These are phyloP conservation scores for Drosophila paracracens DNA, from an alignment of 2,888 invertebrate species.

Conservation along the genomic window DNA sequence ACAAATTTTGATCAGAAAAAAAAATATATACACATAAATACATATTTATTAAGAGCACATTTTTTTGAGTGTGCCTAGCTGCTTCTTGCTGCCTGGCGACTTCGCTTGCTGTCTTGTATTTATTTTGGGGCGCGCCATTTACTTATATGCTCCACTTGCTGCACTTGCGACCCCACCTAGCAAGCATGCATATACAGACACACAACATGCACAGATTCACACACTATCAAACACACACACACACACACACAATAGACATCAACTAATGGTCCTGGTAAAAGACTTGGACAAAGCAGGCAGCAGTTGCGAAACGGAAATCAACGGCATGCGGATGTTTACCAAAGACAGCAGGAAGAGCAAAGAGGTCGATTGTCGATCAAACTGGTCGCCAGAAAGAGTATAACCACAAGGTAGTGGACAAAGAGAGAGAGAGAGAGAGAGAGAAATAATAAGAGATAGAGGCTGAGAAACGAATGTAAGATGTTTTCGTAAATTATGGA, in stretches of 20 bases:
- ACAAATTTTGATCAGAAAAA: not conserved
- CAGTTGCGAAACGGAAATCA: slow-evolving; percentile 32
- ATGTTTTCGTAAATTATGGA: not conserved
- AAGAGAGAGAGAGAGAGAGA: not conserved
- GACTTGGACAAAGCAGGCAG: slow-evolving; percentile 30
- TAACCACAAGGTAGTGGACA: not conserved
- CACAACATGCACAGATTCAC: slow-evolving; percentile 4
- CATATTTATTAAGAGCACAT: not conserved
- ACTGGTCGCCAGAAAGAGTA: slow-evolving; percentile 7
- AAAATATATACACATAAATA: not conserved
- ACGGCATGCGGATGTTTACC: slow-evolving; percentile 61
- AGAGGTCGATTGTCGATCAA: slow-evolving; percentile 38
- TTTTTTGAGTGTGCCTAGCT: slow-evolving; percentile 2
- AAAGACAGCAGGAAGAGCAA: slow-evolving; percentile 37
- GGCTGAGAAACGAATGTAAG: not conserved
- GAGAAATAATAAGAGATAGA: not conserved
- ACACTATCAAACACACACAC: not conserved
- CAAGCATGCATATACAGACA: not conserved
- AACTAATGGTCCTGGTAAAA: slow-evolving; percentile 51
- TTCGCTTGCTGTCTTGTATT: slow-evolving; percentile 51
- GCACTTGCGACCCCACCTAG: slow-evolving; percentile 46
- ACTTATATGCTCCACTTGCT: slow-evolving; percentile 71
- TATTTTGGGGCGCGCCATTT: slow-evolving; percentile 70
- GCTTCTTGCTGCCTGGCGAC: slow-evolving; percentile 26
- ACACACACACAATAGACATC: slow-evolving; percentile 51